Evolutionary conservation across 2,797 vertebrate genomes (phyloP).

Genomic region (Anguilla marmorata): DNA sequence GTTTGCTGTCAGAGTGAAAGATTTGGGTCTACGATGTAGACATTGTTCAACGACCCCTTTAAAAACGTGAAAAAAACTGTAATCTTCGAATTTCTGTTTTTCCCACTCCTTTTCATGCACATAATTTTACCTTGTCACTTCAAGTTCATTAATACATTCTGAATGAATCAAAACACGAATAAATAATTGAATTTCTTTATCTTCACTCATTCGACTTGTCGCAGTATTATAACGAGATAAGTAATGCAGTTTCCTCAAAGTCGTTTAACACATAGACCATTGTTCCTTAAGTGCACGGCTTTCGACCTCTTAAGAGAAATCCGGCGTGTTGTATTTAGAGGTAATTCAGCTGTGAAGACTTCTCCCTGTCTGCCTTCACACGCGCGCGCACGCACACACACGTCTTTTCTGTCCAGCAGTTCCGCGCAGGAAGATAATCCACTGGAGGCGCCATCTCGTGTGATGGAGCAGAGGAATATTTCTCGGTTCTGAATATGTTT

Average conservation of each 20-base stretch:
- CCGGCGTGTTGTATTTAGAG: neutral
- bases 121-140: neutral
- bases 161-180: neutral
- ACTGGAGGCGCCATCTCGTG: neutral
- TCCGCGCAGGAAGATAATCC: neutral
- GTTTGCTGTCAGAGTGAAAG: neutral
- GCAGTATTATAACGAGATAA: neutral
- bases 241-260: neutral
- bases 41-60: neutral
- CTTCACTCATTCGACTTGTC: neutral
- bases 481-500: neutral
- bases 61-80: neutral
- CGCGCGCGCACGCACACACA: neutral
- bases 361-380: neutral
- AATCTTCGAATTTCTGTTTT: neutral
- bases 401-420: slow-evolving; percentile 8
- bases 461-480: neutral
- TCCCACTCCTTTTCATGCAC: neutral
- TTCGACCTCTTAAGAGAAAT: neutral
- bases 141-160: neutral
- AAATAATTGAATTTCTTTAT: neutral
- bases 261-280: neutral
- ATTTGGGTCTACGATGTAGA: neutral
- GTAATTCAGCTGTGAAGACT: neutral
- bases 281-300: neutral